These are phyloP conservation scores for Andricus quercusramuli DNA, from an alignment of 2,888 invertebrate species.

Conservation along the genomic window DNA sequence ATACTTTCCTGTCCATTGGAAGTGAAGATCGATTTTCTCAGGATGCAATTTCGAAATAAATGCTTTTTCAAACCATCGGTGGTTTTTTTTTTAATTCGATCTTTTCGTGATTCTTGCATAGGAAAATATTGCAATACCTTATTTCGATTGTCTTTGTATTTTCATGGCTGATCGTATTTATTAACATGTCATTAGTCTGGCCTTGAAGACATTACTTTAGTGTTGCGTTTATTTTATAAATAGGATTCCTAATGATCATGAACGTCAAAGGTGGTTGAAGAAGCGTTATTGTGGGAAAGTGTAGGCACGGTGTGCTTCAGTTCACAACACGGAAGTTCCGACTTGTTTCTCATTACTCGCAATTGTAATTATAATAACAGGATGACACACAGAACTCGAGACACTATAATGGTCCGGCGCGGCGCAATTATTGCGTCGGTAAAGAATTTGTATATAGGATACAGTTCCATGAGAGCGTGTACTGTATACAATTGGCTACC, in stretches of 20 bases:
- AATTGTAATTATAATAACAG: slow-evolving; percentile 9
- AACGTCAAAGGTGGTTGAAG: not conserved
- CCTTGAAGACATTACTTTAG: not conserved
- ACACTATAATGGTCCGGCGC: not conserved
- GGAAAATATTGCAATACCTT: slow-evolving; percentile 1
- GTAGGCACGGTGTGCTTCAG: not conserved
- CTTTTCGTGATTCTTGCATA: not conserved
- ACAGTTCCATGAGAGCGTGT: not conserved
- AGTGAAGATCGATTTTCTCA: too few relatives aligned
- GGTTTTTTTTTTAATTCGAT: too few relatives aligned
- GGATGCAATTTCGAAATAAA: too few relatives aligned
- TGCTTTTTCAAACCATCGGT: too few relatives aligned
- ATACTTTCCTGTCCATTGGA: too few relatives aligned
- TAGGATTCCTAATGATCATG: slow-evolving; percentile 5
- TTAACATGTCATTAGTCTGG: slow-evolving; percentile 4
- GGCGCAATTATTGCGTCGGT: not conserved
- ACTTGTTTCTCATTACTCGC: slow-evolving; percentile 1
- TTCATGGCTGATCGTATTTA: slow-evolving; percentile 2
- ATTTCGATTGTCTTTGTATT: not conserved
- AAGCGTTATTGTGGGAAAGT: not conserved
- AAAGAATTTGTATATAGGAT: not conserved
- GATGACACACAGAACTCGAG: slow-evolving; percentile 5
- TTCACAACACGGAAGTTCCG: not conserved
- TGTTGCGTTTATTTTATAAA: slow-evolving; percentile 7
- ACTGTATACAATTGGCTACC: not conserved